Conservation (phyloP, 2,797 vertebrate genomes). For the Chiloscyllium punctatum region DNA sequence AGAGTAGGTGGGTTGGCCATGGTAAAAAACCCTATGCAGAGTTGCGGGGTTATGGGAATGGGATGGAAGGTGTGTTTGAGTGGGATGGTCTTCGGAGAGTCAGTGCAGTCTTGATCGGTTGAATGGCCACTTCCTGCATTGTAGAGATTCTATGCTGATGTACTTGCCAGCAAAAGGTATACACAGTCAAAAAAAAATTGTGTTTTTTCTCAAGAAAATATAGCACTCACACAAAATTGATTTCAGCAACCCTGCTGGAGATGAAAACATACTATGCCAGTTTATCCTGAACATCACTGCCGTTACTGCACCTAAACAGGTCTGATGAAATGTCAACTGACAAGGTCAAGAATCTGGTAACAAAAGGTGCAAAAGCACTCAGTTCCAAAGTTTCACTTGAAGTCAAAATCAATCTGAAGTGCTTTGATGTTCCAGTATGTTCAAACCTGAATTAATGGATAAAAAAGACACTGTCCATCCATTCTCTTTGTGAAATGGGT, state of each 20-base stretch:
- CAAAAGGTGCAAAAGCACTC: neutral
- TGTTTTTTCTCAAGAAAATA: neutral
- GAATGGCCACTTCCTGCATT: no score
- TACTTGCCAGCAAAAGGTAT: neutral
- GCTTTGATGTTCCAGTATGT: neutral
- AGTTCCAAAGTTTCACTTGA: neutral
- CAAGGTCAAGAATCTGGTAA: neutral
- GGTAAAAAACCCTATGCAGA: no score
- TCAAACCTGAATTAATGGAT: neutral
- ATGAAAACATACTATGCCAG: neutral
- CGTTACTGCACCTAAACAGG: neutral
- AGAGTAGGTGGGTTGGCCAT: no score
- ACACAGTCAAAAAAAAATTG: neutral
- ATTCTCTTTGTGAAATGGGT: neutral
- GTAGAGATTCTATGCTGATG: no score
- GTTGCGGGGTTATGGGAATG: no score
- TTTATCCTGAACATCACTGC: neutral
- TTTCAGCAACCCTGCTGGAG: neutral
- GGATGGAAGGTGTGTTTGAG: no score
- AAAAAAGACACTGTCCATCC: neutral
- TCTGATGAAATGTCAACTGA: neutral
- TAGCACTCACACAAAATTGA: neutral
- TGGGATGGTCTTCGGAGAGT: no score
- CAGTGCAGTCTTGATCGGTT: no score
- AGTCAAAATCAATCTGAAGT: neutral